Evolutionary conservation across 2,888 invertebrate species (phyloP).

Genomic region (Miltochrista miniata): DNA sequence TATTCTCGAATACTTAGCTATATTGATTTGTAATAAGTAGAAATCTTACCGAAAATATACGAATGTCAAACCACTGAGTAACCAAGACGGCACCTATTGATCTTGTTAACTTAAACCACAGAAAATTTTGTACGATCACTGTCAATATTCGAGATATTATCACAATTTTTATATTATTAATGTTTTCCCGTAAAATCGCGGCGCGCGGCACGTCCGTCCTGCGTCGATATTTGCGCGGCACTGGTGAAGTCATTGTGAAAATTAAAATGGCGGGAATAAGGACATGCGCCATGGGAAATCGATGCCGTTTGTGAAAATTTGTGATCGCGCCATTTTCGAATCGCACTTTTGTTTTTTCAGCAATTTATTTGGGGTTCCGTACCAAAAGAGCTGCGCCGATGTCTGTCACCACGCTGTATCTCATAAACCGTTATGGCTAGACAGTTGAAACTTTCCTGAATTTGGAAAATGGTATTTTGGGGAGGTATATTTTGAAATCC

Average conservation of each 20-base stretch:
- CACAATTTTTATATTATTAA: conserved; percentile 23
- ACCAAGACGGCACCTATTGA: not conserved
- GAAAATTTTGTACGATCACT: conserved; percentile 12
- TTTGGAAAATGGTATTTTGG: too few relatives aligned
- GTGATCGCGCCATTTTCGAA: conserved; percentile 28
- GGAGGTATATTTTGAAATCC: too few relatives aligned
- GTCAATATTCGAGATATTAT: conserved; percentile 22
- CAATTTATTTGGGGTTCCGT: conserved; percentile 22
- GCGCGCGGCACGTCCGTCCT: conserved; percentile 31
- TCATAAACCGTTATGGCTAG: too few relatives aligned
- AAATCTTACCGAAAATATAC: conserved; percentile 43
- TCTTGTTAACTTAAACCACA: conserved; percentile 2
- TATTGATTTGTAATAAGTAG: conserved; percentile 45
- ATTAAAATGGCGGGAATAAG: conserved; percentile 50
- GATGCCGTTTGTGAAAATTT: conserved; percentile 55
- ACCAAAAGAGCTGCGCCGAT: too few relatives aligned
- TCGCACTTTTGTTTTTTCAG: conserved; percentile 25
- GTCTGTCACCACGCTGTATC: too few relatives aligned
- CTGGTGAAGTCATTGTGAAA: conserved; percentile 32
- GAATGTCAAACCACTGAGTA: conserved; percentile 3
- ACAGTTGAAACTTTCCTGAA: too few relatives aligned
- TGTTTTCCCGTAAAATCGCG: conserved; percentile 33
- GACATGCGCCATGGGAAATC: conserved; percentile 81
- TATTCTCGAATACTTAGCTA: conserved; percentile 9
- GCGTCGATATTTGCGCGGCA: conserved; percentile 46